Base-by-base conservation (phyloP, 2,797 vertebrate species). In the Onychomys leucogaster region DNA sequence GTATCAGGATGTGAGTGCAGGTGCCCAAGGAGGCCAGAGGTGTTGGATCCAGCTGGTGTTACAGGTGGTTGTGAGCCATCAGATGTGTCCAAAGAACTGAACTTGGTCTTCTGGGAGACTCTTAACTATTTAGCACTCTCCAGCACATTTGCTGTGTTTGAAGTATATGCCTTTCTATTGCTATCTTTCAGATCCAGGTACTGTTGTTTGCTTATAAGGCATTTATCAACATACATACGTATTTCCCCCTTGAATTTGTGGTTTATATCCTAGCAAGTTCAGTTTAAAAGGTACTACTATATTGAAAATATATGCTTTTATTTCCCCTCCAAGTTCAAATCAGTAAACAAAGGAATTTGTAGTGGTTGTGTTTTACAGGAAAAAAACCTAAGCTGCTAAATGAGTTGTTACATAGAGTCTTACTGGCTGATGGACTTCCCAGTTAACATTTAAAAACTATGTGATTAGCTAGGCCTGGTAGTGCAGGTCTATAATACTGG, bases 131-230 rank as follows among this genome's bases (percentile, higher is more conserved):
- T 52, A 80, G 17, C 21, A 23, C 17, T 80, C 77, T 78, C 32
- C 32, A 55, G 49, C 32, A 34, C 32, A 16, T 80, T 41, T 46
- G 16, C 81, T 69, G 1, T 89, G n/a, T 78, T 96, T 97, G 7
- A 94, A 81, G 75, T 94, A 32, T 81, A 75, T 75, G 75, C 46
- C 37, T 96, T 63, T 16, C n/a, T 86, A 4, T 91, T 90, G 55
- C 27, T 94, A 1, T 43, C 61, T 94, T 97, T 90, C 83, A 94
- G 93, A 92, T 94, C 76, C 27, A 75, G 93, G 49, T 89, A 46
- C 61, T 82, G n/a, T 82, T 95, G 43, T 94, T 95, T 95, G 41
- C 17, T 94, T 96, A 46, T 91, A 61, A 97, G 76, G 73, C 43
- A 77, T 41, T 86, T 94, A 85, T 2, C 34, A 82, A 19, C 89